These are phyloP conservation scores for Oscheius sp. DNA, from an alignment of 2,888 invertebrate genomes.

Conservation along the genomic window DNA sequence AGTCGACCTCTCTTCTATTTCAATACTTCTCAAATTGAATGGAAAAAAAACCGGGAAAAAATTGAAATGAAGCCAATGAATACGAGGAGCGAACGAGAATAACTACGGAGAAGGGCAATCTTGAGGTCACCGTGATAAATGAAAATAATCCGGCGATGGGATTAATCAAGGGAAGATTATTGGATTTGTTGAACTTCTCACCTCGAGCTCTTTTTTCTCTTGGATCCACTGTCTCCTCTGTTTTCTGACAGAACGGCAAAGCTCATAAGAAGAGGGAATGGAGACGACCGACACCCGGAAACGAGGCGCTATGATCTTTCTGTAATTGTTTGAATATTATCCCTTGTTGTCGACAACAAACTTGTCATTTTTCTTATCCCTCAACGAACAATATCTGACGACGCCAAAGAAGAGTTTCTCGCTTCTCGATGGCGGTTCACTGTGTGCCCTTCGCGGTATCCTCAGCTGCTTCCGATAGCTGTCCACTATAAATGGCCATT, in stretches of 20 bases:
- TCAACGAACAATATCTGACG: constrained; percentile 9
- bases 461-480: background rate
- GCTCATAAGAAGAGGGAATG: constrained; percentile 22
- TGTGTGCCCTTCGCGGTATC: constrained; percentile 7
- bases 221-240: background rate
- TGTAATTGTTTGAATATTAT: background rate
- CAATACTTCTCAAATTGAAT: too few species aligned
- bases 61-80: background rate
- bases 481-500: background rate
- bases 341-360: background rate
- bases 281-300: constrained; percentile 22
- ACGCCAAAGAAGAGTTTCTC: background rate
- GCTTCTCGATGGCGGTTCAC: constrained; percentile 7
- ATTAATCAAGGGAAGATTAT: too few species aligned
- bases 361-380: constrained; percentile 25
- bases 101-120: too few species aligned
- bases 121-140: too few species aligned
- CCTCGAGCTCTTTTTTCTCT: constrained; percentile 7
- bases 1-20: constrained; percentile 4
- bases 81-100: background rate
- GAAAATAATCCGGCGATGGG: too few species aligned
- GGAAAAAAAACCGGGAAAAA: background rate
- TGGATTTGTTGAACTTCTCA: too few species aligned
- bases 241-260: background rate
- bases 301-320: background rate